Evolutionary conservation across 1,140 invertebrate species (phyloP), one percentile per base, ranked within the genome.

Genomic region (Vanessa atalanta): DNA sequence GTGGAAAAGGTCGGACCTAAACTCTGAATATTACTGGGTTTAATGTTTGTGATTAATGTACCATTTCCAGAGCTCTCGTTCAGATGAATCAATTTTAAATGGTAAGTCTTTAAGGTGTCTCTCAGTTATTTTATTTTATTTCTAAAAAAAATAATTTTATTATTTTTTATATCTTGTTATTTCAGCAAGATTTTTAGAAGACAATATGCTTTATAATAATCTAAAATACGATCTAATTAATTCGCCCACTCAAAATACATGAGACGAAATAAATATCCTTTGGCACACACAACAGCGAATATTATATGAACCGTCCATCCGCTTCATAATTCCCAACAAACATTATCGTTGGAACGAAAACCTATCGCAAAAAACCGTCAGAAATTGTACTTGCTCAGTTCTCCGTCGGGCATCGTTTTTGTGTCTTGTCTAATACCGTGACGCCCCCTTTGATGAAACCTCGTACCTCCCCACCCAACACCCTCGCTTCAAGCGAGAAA

Each of bases 391-490:
- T 88, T 88, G 85, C 88, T 81, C 83, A 86, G 85, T 90, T 91
- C 80, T 90, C 82, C 81, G 77, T 73, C 80, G 86, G 84, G 86
- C 83, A 79, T 82, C 86, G 87, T 92, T 92, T 92, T 92, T 92
- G 89, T 92, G 88, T 90, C 89, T 92, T 92, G 89, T 90, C 89
- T 92, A 91, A 91, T 90, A 85, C 88, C 87, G 87, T 88, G 88
- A 87, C 86, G 84, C 85, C 88, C 87, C 88, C 87, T 70, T 82
- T 88, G 88, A 89, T 88, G 88, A 88, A 82, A 83, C 84, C 79
- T 74, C 57, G 67, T 76, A 78, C 81, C 80, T 72, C 77, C 76
- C 78, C 77, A 70, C 82, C 81, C 79, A 50, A 61, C 79, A 72
- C 72, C 77, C 77, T 60, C 77, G 83, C 86, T 87, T 81, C 83